Evolutionary conservation across 2,797 vertebrate genomes (phyloP).

Genomic region (Protosalanx chinensis): DNA sequence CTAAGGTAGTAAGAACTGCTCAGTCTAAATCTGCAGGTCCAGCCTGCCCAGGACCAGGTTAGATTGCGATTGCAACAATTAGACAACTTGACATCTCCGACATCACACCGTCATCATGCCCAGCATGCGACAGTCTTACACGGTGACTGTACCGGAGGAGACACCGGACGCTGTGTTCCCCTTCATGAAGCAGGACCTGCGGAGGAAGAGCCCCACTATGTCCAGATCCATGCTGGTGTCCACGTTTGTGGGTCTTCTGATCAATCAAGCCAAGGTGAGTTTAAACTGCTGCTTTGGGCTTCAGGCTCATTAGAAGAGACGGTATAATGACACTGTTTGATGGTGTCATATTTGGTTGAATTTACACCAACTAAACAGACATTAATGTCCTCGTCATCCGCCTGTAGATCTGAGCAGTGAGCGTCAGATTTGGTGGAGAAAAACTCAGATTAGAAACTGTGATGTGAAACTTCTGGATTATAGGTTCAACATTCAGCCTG

Average conservation of each 20-base stretch:
- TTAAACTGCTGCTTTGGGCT: background rate
- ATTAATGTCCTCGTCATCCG: too few species aligned
- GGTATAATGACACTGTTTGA: too few species aligned
- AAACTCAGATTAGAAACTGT: too few species aligned
- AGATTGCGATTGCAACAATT: background rate
- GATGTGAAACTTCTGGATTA: too few species aligned
- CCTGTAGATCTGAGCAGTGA: too few species aligned
- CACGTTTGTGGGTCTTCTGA: constrained; percentile 79
- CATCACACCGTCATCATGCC: constrained; percentile 44
- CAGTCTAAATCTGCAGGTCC: background rate
- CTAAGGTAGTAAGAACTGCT: background rate
- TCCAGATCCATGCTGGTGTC: constrained; percentile 76
- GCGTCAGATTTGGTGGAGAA: too few species aligned
- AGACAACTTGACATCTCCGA: constrained; percentile 2
- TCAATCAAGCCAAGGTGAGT: constrained; percentile 83
- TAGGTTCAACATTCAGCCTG: too few species aligned
- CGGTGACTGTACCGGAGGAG: constrained; percentile 79
- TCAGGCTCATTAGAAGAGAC: background rate
- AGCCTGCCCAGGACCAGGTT: background rate
- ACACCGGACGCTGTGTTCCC: constrained; percentile 69
- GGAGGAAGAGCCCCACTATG: constrained; percentile 70
- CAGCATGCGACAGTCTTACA: constrained; percentile 79
- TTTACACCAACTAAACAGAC: too few species aligned
- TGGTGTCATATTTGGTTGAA: too few species aligned
- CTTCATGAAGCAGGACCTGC: constrained; percentile 66